A percentile compares a stretch with the other conserved stretches of the same genome.
Conservation (phyloP, 2,797 vertebrate genomes). For the Sebastes variabilis region DNA sequence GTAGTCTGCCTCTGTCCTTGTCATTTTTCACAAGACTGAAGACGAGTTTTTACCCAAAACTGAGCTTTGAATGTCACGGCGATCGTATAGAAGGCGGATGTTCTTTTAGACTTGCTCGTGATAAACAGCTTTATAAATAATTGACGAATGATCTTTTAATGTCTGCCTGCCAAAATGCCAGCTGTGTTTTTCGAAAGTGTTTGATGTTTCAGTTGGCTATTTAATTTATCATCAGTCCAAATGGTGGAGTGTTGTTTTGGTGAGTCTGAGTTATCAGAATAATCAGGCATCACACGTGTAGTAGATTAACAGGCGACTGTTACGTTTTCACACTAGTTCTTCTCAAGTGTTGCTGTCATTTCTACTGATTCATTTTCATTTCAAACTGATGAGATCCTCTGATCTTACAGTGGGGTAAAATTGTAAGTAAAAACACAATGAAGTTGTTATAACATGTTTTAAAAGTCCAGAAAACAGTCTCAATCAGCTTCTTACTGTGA, state of each 20-base stretch:
- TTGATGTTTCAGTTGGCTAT: constrained; percentile 35
- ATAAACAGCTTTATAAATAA: constrained; percentile 44
- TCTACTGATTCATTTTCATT: not conserved
- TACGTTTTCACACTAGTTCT: not conserved
- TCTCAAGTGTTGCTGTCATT: not conserved
- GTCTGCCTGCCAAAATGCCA: constrained; percentile 23
- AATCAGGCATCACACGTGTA: constrained; percentile 7
- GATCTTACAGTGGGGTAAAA: not conserved
- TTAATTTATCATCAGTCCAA: constrained; percentile 44
- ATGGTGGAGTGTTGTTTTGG: constrained; percentile 34
- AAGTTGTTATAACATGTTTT: not conserved
- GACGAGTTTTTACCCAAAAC: constrained; percentile 1
- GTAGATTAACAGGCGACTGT: not conserved
- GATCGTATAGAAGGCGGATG: constrained; percentile 11
- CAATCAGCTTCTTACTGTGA: not conserved
- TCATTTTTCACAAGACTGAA: constrained; percentile 30
- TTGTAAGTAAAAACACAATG: not conserved
- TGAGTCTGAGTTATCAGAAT: constrained; percentile 17
- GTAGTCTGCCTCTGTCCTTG: constrained; percentile 22
- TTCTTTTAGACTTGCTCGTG: constrained; percentile 13
- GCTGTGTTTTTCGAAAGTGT: constrained; percentile 27
- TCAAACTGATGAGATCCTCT: not conserved
- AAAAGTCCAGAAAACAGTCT: not conserved
- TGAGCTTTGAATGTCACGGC: constrained; percentile 41
- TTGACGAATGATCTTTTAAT: constrained; percentile 36